These are phyloP conservation scores for Melanotaenia pygmaea DNA, from an alignment of 2,797 vertebrate species.

Conservation along the genomic window DNA sequence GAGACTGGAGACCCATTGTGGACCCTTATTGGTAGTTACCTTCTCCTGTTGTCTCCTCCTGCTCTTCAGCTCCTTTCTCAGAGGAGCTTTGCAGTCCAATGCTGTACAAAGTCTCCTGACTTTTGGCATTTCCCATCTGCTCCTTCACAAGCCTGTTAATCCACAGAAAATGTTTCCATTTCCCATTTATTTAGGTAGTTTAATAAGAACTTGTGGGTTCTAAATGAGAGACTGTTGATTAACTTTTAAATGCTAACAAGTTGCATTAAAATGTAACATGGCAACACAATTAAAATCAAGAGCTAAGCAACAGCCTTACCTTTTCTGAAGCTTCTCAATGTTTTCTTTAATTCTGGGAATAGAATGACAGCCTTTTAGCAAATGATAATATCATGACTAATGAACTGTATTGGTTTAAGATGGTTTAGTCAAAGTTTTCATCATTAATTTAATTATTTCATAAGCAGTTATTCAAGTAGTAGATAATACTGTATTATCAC, in stretches of 20 bases:
- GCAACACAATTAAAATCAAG: neutral
- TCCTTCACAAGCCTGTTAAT: slow-evolving; percentile 72
- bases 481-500: neutral
- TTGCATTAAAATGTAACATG: neutral
- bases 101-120: slow-evolving; percentile 68
- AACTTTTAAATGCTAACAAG: neutral
- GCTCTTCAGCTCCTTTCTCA: slow-evolving; percentile 58
- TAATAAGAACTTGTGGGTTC: neutral
- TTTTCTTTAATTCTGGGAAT: slow-evolving; percentile 82
- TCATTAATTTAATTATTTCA: neutral
- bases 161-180: neutral
- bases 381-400: neutral
- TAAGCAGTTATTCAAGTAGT: neutral
- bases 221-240: neutral
- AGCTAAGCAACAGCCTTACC: slow-evolving; percentile 60
- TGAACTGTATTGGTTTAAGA: neutral
- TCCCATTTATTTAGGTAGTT: neutral
- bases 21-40: slow-evolving; percentile 47
- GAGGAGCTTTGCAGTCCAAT: slow-evolving; percentile 57
- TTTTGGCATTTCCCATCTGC: slow-evolving; percentile 55
- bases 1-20: neutral
- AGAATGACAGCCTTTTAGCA: slow-evolving; percentile 17
- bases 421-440: neutral
- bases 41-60: slow-evolving; percentile 50
- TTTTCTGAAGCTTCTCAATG: slow-evolving; percentile 78